Percentiles rank a stretch among this genome's conserved stretches.
Conservation (phyloP, 2,888 invertebrate genomes). For the Cataglyphis albicans region DNA sequence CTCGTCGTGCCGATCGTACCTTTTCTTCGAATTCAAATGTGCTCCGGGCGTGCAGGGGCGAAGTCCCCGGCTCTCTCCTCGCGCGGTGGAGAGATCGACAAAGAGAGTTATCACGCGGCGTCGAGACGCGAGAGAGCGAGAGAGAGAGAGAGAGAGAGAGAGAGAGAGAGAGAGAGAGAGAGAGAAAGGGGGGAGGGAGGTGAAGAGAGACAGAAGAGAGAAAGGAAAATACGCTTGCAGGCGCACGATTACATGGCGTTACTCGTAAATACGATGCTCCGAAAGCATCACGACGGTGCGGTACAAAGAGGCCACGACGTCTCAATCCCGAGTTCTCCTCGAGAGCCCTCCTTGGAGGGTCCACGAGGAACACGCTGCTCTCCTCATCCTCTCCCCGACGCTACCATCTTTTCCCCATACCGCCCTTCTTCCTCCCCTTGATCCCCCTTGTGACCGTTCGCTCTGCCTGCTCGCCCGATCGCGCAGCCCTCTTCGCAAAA, state of each 20-base stretch:
- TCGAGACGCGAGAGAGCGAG: constrained; percentile 11
- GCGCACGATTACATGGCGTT: constrained; percentile 83
- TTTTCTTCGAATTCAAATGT: constrained; percentile 82
- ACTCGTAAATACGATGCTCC: constrained; percentile 85
- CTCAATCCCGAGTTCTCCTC: constrained; percentile 82
- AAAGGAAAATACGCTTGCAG: constrained; percentile 68
- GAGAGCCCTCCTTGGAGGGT: constrained; percentile 83
- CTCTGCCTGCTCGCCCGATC: constrained; percentile 66
- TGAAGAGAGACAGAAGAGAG: constrained; percentile 22
- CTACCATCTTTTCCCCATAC: constrained; percentile 2
- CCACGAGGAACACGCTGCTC: constrained; percentile 74
- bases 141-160: constrained; percentile 28
- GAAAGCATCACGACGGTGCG: constrained; percentile 84
- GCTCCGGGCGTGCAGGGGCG: constrained; percentile 64
- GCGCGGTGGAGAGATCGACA: constrained; percentile 48
- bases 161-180: constrained; percentile 13
- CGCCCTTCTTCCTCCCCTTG: constrained; percentile 22
- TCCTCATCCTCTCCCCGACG: constrained; percentile 34
- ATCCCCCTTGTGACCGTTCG: not conserved
- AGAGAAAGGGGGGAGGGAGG: constrained; percentile 21
- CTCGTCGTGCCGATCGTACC: constrained; percentile 74
- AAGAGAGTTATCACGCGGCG: constrained; percentile 40
- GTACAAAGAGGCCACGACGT: constrained; percentile 85
- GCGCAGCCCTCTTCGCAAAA: constrained; percentile 77
- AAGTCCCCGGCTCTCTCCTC: constrained; percentile 1